phyloP scores from a whole-genome alignment of 2,797 vertebrate species.

The Paedocypris micromegethes region DNA sequence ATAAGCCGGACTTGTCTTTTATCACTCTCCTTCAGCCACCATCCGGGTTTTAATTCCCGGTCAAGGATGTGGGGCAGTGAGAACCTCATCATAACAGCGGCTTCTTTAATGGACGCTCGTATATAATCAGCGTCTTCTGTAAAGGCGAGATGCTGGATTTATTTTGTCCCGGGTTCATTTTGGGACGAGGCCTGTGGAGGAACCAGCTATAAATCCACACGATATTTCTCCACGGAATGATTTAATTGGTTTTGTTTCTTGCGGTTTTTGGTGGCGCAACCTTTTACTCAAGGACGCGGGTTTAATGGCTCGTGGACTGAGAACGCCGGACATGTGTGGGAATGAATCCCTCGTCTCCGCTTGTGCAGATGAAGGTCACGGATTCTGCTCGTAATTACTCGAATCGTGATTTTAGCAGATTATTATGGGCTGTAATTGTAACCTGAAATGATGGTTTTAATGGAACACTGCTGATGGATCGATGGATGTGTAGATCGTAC shows the following conservation, averaged over 20 bases:
- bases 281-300: constrained; percentile 3
- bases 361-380: too few relatives aligned
- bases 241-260: neutral
- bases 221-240: constrained; percentile 13
- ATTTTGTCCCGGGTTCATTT: constrained; percentile 22
- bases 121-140: neutral
- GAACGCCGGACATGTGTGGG: too few relatives aligned
- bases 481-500: too few relatives aligned
- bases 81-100: constrained; percentile 3
- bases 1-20: neutral
- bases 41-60: constrained; percentile 6
- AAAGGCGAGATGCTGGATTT: constrained; percentile 1
- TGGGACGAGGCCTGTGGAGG: neutral
- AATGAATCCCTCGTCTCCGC: too few relatives aligned
- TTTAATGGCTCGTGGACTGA: neutral
- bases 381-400: too few relatives aligned
- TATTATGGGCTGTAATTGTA: too few relatives aligned
- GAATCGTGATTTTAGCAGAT: too few relatives aligned
- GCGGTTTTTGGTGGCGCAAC: constrained; percentile 7
- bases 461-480: too few relatives aligned
- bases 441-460: too few relatives aligned
- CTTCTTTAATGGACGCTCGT: constrained; percentile 3
- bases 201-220: constrained; percentile 13
- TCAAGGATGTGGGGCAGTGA: constrained; percentile 6
- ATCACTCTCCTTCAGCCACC: constrained; percentile 1